A percentile compares a stretch with the other conserved stretches of the same genome.
These are phyloP conservation scores for Fopius arisanus DNA, from an alignment of 1,140 invertebrate genomes.

Conservation along the genomic window DNA sequence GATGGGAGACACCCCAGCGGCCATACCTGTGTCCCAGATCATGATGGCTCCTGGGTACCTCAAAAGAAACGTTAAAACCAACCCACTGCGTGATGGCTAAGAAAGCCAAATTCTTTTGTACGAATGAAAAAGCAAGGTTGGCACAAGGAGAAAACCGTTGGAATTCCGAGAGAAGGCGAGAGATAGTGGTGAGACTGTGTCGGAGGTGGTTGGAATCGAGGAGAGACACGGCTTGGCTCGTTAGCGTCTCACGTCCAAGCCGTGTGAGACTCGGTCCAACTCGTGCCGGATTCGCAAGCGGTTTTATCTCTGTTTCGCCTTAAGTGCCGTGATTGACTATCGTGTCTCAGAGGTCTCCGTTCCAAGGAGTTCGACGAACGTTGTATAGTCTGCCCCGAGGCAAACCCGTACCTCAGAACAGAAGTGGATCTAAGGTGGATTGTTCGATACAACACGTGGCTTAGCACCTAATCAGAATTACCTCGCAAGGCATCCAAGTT, in stretches of 20 bases:
- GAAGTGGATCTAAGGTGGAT: conserved; percentile 18
- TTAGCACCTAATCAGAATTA: neutral
- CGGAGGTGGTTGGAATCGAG: conserved; percentile 44
- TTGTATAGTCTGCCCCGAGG: conserved; percentile 11
- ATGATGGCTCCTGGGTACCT: conserved; percentile 49
- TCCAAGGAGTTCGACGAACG: conserved; percentile 28
- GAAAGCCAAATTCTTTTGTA: conserved; percentile 19
- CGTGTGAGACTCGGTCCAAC: conserved; percentile 44
- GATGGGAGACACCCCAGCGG: conserved; percentile 59
- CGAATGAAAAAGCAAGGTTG: conserved; percentile 31
- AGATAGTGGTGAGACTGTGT: conserved; percentile 53
- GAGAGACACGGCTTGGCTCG: conserved; percentile 40
- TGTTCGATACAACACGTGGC: neutral
- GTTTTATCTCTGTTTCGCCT: conserved; percentile 46
- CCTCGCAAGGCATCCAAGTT: no score
- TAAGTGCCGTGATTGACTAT: conserved; percentile 51
- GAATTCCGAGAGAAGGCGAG: conserved; percentile 42
- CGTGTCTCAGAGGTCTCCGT: conserved; percentile 32
- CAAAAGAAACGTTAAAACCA: conserved; percentile 4
- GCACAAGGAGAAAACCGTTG: conserved; percentile 42
- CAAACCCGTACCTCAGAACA: neutral
- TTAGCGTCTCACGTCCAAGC: conserved; percentile 37
- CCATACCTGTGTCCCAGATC: conserved; percentile 48
- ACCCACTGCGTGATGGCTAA: neutral
- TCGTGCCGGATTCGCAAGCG: conserved; percentile 27